Evolutionary conservation across 2,113 vertebrate genomes (phyloP), one percentile per base, ranked within the genome.

Genomic region (Gobio gobio): DNA sequence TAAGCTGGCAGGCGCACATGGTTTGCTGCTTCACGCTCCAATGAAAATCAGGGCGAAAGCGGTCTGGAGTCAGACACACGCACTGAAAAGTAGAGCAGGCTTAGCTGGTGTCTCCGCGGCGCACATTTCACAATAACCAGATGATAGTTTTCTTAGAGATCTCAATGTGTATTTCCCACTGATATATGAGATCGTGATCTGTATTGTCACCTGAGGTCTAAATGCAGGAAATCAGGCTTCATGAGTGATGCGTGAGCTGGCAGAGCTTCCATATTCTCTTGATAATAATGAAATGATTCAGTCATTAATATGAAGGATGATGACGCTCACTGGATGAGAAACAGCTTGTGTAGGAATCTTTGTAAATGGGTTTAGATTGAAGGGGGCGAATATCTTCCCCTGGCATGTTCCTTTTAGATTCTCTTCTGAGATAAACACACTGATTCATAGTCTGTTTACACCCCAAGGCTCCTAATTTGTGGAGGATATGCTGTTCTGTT

Each of bases 251-350:
- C 1, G 13, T 29, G 58, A 47, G 76, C 58, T 58, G 75, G 10
- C 29, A 58, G 4, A 58, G 10, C 5, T 45, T 77, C 29, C 8
- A 33, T 77, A 5, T 12, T 33, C 74, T 54, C 51, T 56, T 51
- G 18, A 77, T 29, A 56, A 74, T 79, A 81, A 81, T 68, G 24
- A 68, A 68, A 26, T 54, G 18, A 81, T 51, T 81, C 10, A 22
- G 79, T 49, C 61, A 68, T 81, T 45, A 81, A 66, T 81, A 51
- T 68, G 63, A 45, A 68, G 79, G 79, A 59, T 63, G 36, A 79
- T 29, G 14, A 16, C 68, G 45, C 47, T n/a, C 26, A 22, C 18
- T 51, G 63, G 45, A 49, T 63, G 59, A 80, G n/a, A 2, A 43
- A 81, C 59, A 61, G 59, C 14, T 20, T 29, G n/a, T 64, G 59